These are phyloP conservation scores for Rhipidura dahli DNA, from an alignment of 2,113 vertebrate species.

Conservation along the genomic window DNA sequence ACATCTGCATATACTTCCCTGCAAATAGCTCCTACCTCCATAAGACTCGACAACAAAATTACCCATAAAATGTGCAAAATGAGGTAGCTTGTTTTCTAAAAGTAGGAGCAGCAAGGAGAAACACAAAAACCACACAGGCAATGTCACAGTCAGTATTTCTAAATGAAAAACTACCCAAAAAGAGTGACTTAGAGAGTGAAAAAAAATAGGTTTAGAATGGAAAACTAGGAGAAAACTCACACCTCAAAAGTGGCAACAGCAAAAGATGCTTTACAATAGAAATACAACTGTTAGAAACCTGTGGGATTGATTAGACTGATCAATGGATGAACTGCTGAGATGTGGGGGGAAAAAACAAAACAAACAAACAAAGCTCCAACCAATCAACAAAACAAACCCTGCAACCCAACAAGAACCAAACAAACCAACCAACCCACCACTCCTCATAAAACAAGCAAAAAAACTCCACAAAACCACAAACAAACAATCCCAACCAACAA, in stretches of 20 bases:
- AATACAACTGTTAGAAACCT: background rate
- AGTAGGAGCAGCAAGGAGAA: background rate
- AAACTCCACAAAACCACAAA: background rate
- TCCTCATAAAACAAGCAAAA: background rate
- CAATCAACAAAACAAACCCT: background rate
- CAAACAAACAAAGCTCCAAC: accelerated
- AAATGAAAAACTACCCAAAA: background rate
- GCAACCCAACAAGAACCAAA: background rate
- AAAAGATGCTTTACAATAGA: background rate
- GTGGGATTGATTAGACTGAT: background rate
- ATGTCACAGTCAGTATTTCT: background rate
- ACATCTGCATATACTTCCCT: background rate
- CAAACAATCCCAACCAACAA: background rate
- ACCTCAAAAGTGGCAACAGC: background rate
- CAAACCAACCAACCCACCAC: background rate
- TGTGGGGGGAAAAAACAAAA: background rate
- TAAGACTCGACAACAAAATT: background rate
- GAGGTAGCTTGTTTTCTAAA: background rate
- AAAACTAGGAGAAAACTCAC: background rate
- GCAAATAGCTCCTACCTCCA: background rate
- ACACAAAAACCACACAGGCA: background rate
- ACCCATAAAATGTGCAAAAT: background rate
- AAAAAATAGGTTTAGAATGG: background rate
- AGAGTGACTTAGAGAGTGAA: background rate
- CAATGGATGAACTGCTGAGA: background rate